Conservation (phyloP, 2,113 vertebrate genomes). For the Lepus europaeus region DNA sequence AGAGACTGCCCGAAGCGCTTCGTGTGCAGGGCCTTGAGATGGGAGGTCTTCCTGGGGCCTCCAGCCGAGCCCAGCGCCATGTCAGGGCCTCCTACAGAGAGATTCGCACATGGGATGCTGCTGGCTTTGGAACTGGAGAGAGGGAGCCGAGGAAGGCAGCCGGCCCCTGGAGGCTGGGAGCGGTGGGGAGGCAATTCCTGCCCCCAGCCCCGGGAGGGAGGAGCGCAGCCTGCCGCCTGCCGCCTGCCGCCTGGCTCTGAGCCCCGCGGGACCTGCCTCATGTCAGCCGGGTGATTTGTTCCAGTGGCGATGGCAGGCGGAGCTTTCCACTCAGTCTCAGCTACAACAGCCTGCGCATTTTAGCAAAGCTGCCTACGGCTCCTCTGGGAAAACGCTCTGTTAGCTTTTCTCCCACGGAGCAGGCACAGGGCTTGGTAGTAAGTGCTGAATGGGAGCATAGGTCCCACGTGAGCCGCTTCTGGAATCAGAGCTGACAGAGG, state of each 20-base stretch:
- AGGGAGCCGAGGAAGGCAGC: too few relatives aligned
- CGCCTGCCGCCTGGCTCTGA: not conserved
- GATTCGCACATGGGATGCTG: not conserved
- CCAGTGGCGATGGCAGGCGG: not conserved
- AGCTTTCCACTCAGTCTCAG: too few relatives aligned
- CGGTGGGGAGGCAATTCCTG: not conserved
- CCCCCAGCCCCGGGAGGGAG: not conserved
- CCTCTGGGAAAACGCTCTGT: too few relatives aligned
- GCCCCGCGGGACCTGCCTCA: not conserved
- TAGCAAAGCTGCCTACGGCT: too few relatives aligned
- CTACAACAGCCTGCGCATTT: not conserved
- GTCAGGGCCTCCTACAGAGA: not conserved
- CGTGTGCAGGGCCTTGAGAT: too few relatives aligned
- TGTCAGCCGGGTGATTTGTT: not conserved
- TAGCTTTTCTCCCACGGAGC: not conserved
- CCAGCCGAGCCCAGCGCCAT: not conserved
- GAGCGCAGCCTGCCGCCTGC: not conserved
- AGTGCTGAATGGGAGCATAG: not conserved
- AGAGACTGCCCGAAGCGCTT: not conserved
- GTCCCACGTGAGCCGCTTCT: fast-evolving
- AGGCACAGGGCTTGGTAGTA: not conserved
- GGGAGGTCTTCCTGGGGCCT: not conserved
- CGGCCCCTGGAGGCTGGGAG: not conserved
- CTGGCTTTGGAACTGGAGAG: not conserved
- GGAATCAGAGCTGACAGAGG: not conserved